These are phyloP conservation scores for Takifugu bimaculatus DNA, from an alignment of 2,113 vertebrate genomes.

Conservation along the genomic window DNA sequence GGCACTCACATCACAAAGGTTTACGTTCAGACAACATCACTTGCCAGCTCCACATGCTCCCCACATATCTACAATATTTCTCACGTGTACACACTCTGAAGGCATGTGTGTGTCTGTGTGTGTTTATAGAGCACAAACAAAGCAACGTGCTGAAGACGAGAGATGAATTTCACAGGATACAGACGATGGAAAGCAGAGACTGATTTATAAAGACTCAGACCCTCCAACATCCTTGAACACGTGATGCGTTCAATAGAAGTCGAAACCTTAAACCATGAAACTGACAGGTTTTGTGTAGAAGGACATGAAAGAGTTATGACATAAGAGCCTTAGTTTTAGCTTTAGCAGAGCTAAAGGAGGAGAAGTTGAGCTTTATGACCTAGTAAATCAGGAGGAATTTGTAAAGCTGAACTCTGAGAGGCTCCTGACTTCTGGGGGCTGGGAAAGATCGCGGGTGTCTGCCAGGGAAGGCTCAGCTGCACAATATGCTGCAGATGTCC, in stretches of 20 bases:
- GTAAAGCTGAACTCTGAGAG: constrained; percentile 46
- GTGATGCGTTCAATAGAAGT: not conserved
- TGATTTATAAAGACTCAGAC: not conserved
- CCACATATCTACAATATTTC: constrained; percentile 11
- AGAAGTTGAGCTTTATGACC: constrained; percentile 52
- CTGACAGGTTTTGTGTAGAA: constrained; percentile 24
- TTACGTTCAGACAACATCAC: constrained; percentile 38
- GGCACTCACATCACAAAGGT: constrained; percentile 33
- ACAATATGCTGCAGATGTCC: no score
- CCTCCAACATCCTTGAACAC: not conserved
- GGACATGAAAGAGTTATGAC: constrained; percentile 36
- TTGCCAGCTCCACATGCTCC: constrained; percentile 22
- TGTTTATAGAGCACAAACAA: not conserved
- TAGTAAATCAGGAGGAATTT: constrained; percentile 66
- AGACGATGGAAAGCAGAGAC: not conserved
- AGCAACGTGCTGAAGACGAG: not conserved
- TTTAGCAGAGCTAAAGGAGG: constrained; percentile 25
- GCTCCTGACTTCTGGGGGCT: constrained; percentile 2
- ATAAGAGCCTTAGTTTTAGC: constrained; percentile 42
- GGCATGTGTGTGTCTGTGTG: not conserved
- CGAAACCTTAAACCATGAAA: constrained; percentile 18
- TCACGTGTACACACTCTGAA: not conserved
- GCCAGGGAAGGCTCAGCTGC: not conserved
- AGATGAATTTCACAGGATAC: not conserved
- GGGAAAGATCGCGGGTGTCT: constrained; percentile 35